Base-by-base conservation (phyloP, 1,140 invertebrate species). In the Littorina saxatilis region DNA sequence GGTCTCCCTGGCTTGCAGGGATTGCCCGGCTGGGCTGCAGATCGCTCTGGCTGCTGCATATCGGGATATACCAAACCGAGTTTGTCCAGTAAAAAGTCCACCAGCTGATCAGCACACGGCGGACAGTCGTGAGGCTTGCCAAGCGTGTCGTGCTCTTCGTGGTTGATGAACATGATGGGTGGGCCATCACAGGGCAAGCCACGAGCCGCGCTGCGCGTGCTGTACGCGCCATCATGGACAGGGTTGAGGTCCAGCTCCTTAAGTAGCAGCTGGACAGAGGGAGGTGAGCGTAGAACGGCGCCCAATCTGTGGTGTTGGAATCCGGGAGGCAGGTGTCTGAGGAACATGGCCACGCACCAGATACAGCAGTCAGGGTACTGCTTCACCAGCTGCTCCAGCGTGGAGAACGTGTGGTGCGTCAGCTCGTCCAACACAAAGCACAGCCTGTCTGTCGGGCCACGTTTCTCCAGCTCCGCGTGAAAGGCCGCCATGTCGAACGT, bases 311-410 rank as follows among this genome's bases (percentile, higher is more conserved):
- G 27, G 76, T 78, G 76, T 11, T 29, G 35, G 58, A 78, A 78
- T 1, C 76, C 76, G 43, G 20, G 7, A 0, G 76, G 76, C n/a
- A 37, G n/a, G 13, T 43, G 32, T 35, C 70, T 73, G 0, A 78
- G 35, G 58, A 78, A 78, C 76, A 78, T 78, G 55, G 58, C 76
- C 55, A 78, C 76, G 39, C 76, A 63, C 76, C 76, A 78, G 27
- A 78, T 23, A 37, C 17, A 47, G 39, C 55, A 63, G 55, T 35
- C n/a, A 7, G 55, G 35, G 58, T 27, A 78, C 37, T 23, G 0
- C 2, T 1, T 47, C 2, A 23, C 17, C 23, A 78, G 76, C 55
- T 55, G 55, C 76, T 61, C 55, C 55, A 78, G 35, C 55, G 66
- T 1, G 58, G 35, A 32, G 58, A 63, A 66, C 15, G 55, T 78